Evolutionary conservation across 2,797 vertebrate species (phyloP), one percentile per base, ranked within the genome.

Genomic region (Pygocentrus nattereri): DNA sequence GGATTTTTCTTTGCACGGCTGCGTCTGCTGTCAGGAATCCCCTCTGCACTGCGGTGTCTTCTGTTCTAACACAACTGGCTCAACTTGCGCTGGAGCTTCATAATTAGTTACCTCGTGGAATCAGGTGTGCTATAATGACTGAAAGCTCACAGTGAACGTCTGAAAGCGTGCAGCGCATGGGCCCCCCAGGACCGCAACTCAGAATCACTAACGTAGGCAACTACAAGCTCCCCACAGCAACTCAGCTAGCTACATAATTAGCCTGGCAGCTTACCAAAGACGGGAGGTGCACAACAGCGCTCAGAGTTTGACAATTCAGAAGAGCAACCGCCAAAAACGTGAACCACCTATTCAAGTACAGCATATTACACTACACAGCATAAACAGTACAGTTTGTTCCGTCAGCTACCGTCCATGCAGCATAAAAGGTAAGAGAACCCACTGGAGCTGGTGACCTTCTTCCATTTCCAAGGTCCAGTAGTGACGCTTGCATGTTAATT

Each of bases 161-260:
- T 13, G 16, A 52, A 52, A 71, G 23, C 30, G 31, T 30, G 8
- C 44, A 49, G 38, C 13, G 5, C 25, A 11, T 10, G 49, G 49
- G 15, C 67, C 30, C 23, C 67, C 13, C n/a, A 23, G 67, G 49
- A 52, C 25, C 44, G 6, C 41, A 19, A 52, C 25, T 10, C 23
- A 21, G 49, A 71, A 7, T 21, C 21, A 0, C 18, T 25, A 47
- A 31, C 47, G 25, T 10, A 50, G 49, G 67, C 25, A 50, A 52
- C 47, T 30, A 52, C 69, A 50, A 71, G 25, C 47, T 38, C 47
- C 69, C 69, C 47, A 44, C 13, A 50, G 47, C 44, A 71, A 10
- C 69, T 30, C 47, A 18, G 47, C 25, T 71, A 27, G 69, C 47
- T 49, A 18, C 47, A 41, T 31, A 50, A 71, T 71, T 71, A 71